A percentile compares a stretch with the other conserved stretches of the same genome.
Conservation (phyloP, 2,888 invertebrate species). For the Drosophila suboccidentalis region DNA sequence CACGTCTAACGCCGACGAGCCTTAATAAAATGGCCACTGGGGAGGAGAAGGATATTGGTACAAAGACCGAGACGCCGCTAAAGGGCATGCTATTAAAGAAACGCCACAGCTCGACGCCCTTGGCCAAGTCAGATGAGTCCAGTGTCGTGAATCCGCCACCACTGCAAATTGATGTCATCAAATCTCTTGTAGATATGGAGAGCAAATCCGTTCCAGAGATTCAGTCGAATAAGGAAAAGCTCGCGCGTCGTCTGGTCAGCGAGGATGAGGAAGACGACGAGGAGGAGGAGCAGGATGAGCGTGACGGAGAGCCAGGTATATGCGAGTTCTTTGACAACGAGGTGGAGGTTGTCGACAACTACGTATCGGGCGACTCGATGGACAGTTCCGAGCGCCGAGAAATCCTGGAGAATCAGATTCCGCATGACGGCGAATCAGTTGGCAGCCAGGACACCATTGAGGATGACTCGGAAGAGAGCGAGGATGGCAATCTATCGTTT, state of each 20-base stretch:
- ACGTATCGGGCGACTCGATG: conserved; percentile 84
- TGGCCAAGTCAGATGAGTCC: conserved; percentile 29
- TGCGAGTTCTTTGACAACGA: conserved; percentile 77
- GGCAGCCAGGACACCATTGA: conserved; percentile 86
- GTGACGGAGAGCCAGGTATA: conserved; percentile 35
- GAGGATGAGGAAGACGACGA: conserved; percentile 36
- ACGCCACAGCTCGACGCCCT: conserved; percentile 66
- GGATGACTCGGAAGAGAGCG: conserved; percentile 85
- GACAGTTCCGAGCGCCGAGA: conserved; percentile 86
- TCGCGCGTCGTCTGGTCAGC: conserved; percentile 14
- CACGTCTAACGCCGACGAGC: conserved; percentile 7
- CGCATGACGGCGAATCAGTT: conserved; percentile 87
- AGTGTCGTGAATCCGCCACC: conserved; percentile 30
- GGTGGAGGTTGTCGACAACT: conserved; percentile 75
- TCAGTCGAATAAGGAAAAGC: background rate
- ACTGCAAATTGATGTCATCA: conserved; percentile 54
- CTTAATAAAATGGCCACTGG: background rate
- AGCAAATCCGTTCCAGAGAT: background rate
- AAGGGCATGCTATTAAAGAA: conserved; percentile 25
- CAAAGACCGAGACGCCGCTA: conserved; percentile 27
- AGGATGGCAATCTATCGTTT: conserved; percentile 86
- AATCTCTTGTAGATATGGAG: conserved; percentile 33
- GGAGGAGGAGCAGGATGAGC: conserved; percentile 17
- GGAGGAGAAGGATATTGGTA: background rate
- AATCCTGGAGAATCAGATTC: conserved; percentile 86